Percentiles rank a stretch among this genome's conserved stretches.
These are phyloP conservation scores for Trachelipus rathkii DNA, from an alignment of 1,140 invertebrate genomes.

Conservation along the genomic window DNA sequence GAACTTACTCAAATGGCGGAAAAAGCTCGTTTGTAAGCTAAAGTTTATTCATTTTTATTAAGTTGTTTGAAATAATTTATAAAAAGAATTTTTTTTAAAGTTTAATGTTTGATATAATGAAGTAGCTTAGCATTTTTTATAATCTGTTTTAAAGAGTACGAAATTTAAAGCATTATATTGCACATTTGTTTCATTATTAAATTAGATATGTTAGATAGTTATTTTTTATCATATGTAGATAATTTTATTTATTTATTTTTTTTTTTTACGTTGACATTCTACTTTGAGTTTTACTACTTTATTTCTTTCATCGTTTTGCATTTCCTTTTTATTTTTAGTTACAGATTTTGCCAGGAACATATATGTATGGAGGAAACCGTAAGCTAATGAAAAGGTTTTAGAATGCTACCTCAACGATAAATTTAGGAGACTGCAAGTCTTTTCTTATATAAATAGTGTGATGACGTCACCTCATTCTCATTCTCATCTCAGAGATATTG, in stretches of 20 bases:
- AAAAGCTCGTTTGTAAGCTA: conserved; percentile 63
- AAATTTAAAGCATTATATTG: neutral
- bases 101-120: neutral
- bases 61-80: neutral
- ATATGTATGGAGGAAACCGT: conserved; percentile 58
- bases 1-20: conserved; percentile 59
- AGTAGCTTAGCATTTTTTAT: too few relatives aligned
- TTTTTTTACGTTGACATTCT: too few relatives aligned
- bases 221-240: too few relatives aligned
- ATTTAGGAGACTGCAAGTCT: conserved; percentile 53
- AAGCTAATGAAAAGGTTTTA: conserved; percentile 58
- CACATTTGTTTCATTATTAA: neutral
- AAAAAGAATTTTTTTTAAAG: neutral
- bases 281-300: neutral
- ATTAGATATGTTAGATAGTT: conserved; percentile 15
- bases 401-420: conserved; percentile 59
- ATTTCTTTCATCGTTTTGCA: conserved; percentile 5
- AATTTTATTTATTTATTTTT: too few relatives aligned
- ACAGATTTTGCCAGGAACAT: conserved; percentile 61
- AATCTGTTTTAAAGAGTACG: neutral
- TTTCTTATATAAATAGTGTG: conserved; percentile 49
- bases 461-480: neutral
- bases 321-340: conserved; percentile 51
- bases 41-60: neutral
- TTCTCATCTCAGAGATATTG: neutral